Evolutionary conservation across 2,113 vertebrate genomes (phyloP).

Genomic region (Ibidorhyncha struthersii): DNA sequence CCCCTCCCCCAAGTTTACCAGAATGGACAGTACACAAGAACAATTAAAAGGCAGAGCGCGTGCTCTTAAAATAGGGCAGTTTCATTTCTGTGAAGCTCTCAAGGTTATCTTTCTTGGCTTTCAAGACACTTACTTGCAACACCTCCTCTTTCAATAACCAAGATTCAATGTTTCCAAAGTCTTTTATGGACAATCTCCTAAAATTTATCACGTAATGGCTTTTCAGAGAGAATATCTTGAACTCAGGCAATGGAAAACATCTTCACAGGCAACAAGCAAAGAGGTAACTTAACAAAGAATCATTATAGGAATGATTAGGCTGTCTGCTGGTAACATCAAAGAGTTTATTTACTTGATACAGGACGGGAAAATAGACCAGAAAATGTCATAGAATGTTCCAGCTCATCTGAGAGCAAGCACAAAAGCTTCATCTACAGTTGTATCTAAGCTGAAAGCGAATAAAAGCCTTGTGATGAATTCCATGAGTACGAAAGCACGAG

Average conservation of each 20-base stretch:
- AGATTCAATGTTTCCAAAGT: not conserved
- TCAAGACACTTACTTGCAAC: not conserved
- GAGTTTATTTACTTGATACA: not conserved
- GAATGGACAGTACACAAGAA: not conserved
- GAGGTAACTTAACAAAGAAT: not conserved
- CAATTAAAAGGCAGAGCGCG: not conserved
- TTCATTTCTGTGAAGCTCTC: not conserved
- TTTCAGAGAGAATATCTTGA: not conserved
- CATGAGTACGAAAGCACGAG: not conserved
- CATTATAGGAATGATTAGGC: not conserved
- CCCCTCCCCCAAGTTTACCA: not conserved
- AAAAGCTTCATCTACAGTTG: not conserved
- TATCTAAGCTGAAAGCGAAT: not conserved
- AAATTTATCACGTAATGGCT: not conserved
- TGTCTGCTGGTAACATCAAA: constrained; percentile 21
- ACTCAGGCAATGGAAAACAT: not conserved
- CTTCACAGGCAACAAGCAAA: constrained; percentile 1
- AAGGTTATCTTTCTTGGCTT: not conserved
- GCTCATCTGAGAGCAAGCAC: not conserved
- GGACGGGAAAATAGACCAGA: constrained; percentile 20
- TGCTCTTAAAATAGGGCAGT: not conserved
- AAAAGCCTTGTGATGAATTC: not conserved
- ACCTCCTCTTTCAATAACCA: not conserved
- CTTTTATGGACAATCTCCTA: not conserved
- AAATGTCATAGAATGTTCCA: constrained; percentile 1